Conservation (phyloP, 2,113 vertebrate genomes). For the Gopherus evgoodei region DNA sequence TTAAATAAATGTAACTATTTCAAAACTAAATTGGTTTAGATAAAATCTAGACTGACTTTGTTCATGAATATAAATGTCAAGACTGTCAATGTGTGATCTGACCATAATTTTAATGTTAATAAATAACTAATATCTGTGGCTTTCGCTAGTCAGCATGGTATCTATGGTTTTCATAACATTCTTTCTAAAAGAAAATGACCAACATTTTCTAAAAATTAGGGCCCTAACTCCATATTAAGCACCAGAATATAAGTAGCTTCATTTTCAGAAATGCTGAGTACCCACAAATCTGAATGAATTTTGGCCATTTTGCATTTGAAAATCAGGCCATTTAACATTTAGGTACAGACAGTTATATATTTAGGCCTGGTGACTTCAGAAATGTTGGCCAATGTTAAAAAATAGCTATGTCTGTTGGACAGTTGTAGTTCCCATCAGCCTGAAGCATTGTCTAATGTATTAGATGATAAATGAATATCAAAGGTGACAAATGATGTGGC, state of each 20-base stretch:
- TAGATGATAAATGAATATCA: not conserved
- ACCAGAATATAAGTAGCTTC: not conserved
- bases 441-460: not conserved
- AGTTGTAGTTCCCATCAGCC: not conserved
- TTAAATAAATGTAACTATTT: constrained; percentile 33
- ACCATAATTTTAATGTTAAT: constrained; percentile 30
- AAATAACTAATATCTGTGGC: constrained; percentile 37
- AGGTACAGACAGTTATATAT: not conserved
- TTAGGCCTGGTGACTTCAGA: not conserved
- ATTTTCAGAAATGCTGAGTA: not conserved
- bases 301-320: rapidly evolving
- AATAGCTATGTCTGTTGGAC: not conserved
- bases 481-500: not conserved
- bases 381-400: not conserved
- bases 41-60: constrained; percentile 63
- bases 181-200: not conserved
- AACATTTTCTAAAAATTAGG: not conserved
- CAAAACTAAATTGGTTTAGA: constrained; percentile 64
- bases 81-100: constrained; percentile 33
- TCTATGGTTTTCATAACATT: not conserved
- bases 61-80: constrained; percentile 37
- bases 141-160: not conserved
- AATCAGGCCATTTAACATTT: not conserved
- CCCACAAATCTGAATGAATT: not conserved
- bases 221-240: not conserved